Evolutionary conservation across 1,140 invertebrate genomes (phyloP).

Genomic region (Anoplolepis gracilipes): DNA sequence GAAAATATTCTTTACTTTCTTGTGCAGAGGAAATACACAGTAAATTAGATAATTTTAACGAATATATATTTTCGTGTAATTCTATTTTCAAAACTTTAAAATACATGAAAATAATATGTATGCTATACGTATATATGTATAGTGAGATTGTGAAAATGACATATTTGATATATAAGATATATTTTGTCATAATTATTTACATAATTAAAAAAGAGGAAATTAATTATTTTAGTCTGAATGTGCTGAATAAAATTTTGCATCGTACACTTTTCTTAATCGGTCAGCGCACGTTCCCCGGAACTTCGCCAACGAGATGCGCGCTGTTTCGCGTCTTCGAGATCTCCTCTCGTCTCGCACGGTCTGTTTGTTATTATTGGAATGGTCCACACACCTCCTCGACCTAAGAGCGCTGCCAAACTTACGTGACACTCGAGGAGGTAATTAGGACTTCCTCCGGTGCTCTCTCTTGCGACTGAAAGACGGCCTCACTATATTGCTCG

Average conservation of each 20-base stretch:
- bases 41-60: not conserved
- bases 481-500: constrained; percentile 23
- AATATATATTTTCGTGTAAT: not conserved
- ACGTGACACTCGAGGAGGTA: constrained; percentile 73
- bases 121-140: no score
- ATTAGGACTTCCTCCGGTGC: constrained; percentile 68
- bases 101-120: not conserved
- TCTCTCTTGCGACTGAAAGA: constrained; percentile 20
- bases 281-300: constrained; percentile 46
- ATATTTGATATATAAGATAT: not conserved
- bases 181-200: not conserved
- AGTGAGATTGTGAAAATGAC: not conserved
- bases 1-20: not conserved
- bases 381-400: constrained; percentile 66
- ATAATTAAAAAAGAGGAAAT: not conserved
- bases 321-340: constrained; percentile 65
- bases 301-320: constrained; percentile 53
- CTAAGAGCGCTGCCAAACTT: constrained; percentile 75
- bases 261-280: constrained; percentile 38
- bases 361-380: constrained; percentile 79
- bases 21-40: not conserved
- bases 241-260: constrained; percentile 8
- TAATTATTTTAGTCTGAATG: not conserved
- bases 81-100: not conserved
- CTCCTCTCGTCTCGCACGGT: constrained; percentile 58